These are phyloP conservation scores for Neosilurus hyrtlii DNA, from an alignment of 2,797 vertebrate genomes.

Conservation along the genomic window DNA sequence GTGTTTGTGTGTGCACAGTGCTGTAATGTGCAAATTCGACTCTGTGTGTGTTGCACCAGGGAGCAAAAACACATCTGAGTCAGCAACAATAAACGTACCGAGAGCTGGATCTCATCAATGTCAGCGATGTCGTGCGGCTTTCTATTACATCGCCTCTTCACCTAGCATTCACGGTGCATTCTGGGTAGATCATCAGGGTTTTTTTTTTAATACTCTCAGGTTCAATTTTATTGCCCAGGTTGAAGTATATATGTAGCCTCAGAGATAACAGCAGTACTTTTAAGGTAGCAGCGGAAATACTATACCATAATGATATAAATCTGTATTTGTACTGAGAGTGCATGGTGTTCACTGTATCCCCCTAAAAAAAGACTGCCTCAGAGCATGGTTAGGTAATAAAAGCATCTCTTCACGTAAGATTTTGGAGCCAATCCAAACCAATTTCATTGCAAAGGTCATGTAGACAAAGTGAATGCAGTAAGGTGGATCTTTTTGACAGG, in stretches of 20 bases:
- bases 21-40: constrained; percentile 37
- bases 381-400: constrained; percentile 4
- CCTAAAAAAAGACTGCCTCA: constrained; percentile 17
- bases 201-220: background rate
- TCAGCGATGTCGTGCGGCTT: background rate
- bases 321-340: background rate
- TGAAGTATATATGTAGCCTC: background rate
- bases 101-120: constrained; percentile 20
- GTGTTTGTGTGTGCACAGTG: constrained; percentile 16
- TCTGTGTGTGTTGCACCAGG: constrained; percentile 29
- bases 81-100: constrained; percentile 32
- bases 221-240: background rate
- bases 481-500: background rate
- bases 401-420: background rate
- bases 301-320: background rate
- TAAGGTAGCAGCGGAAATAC: background rate
- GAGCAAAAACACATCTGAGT: constrained; percentile 37
- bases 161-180: background rate
- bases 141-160: constrained; percentile 10
- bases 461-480: constrained; percentile 1
- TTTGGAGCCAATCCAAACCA: constrained; percentile 1
- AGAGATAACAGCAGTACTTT: background rate
- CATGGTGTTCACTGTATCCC: constrained; percentile 12
- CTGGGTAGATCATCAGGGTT: background rate
- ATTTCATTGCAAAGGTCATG: background rate